These are phyloP conservation scores for Caenorhabditis plicata DNA, from an alignment of 2,888 invertebrate genomes.

Conservation along the genomic window DNA sequence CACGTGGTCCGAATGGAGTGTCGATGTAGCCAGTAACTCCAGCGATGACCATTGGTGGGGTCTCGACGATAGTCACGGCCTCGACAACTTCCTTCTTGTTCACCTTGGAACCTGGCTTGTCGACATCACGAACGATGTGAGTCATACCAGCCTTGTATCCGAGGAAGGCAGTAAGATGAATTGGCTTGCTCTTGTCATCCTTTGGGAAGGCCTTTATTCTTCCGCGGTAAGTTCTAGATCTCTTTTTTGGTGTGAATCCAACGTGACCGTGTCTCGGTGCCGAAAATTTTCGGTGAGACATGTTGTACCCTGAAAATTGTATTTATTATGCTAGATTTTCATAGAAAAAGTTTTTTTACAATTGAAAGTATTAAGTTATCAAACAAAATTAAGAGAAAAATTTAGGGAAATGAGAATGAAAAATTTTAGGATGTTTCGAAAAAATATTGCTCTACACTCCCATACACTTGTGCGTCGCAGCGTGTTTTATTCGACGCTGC, in stretches of 20 bases:
- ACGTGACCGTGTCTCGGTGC: slow-evolving; percentile 99
- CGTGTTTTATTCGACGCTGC: too few species aligned
- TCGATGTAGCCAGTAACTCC: slow-evolving; percentile 96
- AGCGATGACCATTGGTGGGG: slow-evolving; percentile 95
- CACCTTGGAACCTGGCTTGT: slow-evolving; percentile 77
- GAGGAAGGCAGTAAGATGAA: slow-evolving; percentile 88
- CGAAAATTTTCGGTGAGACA: slow-evolving; percentile 99
- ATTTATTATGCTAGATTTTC: background rate
- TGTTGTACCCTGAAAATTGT: slow-evolving; percentile 41
- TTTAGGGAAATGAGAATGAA: background rate
- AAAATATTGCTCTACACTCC: background rate
- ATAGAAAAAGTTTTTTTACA: too few species aligned
- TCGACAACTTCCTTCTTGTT: slow-evolving; percentile 99
- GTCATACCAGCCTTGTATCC: slow-evolving; percentile 99
- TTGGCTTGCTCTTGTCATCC: slow-evolving; percentile 87
- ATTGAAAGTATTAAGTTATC: background rate
- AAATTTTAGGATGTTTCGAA: slow-evolving; percentile 1
- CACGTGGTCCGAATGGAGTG: slow-evolving; percentile 92
- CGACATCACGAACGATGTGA: slow-evolving; percentile 88
- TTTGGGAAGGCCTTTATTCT: slow-evolving; percentile 99
- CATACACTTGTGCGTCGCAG: slow-evolving; percentile 17
- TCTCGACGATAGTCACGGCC: slow-evolving; percentile 94
- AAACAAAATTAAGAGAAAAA: background rate
- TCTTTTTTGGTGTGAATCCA: slow-evolving; percentile 99
- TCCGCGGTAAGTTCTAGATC: slow-evolving; percentile 91